Percentiles rank a stretch among this genome's conserved stretches.
Conservation (phyloP, 2,113 vertebrate genomes). For the Caloenas nicobarica region DNA sequence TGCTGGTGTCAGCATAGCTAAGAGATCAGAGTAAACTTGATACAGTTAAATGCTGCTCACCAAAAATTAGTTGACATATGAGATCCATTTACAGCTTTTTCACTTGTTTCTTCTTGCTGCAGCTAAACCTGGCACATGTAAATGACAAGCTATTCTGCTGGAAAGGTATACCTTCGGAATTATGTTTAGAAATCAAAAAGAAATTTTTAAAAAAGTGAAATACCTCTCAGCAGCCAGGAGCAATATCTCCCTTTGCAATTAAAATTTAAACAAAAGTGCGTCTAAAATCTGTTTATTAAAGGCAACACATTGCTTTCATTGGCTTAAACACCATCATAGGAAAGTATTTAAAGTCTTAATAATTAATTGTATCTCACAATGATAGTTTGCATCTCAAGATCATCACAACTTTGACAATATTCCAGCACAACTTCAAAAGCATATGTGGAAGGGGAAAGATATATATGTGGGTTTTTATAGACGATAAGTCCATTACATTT, state of each 20-base stretch:
- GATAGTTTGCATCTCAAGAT: neutral
- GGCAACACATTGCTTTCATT: neutral
- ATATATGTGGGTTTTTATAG: neutral
- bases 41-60: neutral
- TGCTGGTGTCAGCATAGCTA: neutral
- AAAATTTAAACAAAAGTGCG: neutral
- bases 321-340: neutral
- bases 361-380: neutral
- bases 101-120: conserved; percentile 23
- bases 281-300: neutral
- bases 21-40: conserved; percentile 11
- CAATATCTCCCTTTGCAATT: neutral
- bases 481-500: neutral
- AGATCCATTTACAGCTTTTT: conserved; percentile 3
- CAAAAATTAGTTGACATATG: conserved; percentile 14
- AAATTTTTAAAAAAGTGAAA: neutral
- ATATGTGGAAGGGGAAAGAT: neutral
- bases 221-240: neutral
- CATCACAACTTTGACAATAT: neutral
- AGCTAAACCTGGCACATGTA: neutral
- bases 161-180: neutral
- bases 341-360: neutral
- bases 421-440: neutral
- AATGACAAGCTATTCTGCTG: neutral
- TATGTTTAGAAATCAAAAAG: neutral